Evolutionary conservation across 2,113 vertebrate species (phyloP), one percentile per base, ranked within the genome.

Genomic region (Chaenocephalus aceratus): DNA sequence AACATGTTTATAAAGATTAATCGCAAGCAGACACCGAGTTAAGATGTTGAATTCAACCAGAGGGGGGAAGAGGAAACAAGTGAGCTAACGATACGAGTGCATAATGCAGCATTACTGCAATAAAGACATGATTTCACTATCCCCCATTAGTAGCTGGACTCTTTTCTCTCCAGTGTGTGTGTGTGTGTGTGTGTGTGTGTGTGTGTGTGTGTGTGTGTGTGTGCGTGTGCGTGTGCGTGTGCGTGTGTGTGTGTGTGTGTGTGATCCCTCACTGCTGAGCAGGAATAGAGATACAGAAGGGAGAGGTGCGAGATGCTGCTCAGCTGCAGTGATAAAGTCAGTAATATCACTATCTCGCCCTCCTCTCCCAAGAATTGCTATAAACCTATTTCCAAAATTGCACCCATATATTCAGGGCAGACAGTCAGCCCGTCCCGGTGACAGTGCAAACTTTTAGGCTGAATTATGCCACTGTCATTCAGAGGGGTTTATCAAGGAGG

Each of bases 381-480:
- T 94, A 95, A 95, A 94, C 93, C 95, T 93, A 95, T 95, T 95
- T 94, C 60, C 86, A 94, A 95, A 94, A 95, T 95, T 95, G 94
- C 94, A 80, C 53, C 92, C 94, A 94, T 95, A 95, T 94, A 94
- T 95, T 93, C 90, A 85, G 76, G 14, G 78, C 67, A 86, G 94
- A 95, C 94, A 94, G 90, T 94, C 88, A 87, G 93, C 94, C 94
- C 93, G 81, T 94, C 93, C 86, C 23, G 64, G 89, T 94, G 94
- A 95, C 94, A 94, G 91, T 87, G 86, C 90, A 94, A 94, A 94
- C 93, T 94, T 95, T 94, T 94, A 91, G 85, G 88, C 83, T 94
- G 93, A 96, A 93, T 95, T 95, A 95, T 92, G 77, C 86, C 80
- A 1, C 68, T 90, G 93, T 94, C 94, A 94, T 91, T 94, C 92